Conservation (phyloP, 2,797 vertebrate genomes). For the Melanogrammus aeglefinus region DNA sequence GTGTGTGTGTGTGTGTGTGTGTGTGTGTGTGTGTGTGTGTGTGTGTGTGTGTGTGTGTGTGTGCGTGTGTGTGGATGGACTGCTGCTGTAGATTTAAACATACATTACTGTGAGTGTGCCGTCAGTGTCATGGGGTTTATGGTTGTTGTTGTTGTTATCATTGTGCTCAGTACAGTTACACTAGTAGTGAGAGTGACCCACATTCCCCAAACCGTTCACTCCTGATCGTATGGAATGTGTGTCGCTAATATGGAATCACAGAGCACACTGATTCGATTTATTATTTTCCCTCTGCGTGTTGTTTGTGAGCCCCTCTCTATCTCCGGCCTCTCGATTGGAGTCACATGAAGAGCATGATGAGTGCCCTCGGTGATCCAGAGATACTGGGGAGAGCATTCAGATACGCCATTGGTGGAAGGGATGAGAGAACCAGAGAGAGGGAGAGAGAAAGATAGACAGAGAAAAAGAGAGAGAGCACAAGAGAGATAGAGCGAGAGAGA, state of each 20-base stretch:
- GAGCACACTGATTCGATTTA: slow-evolving; percentile 32
- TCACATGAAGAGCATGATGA: slow-evolving; percentile 77
- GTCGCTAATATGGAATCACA: slow-evolving; percentile 43
- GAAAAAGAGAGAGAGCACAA: no score
- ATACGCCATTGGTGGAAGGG: slow-evolving; percentile 32
- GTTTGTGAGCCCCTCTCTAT: slow-evolving; percentile 5
- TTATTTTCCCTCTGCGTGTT: slow-evolving; percentile 19
- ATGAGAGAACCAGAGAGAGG: slow-evolving; percentile 23
- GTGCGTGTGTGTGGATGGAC: background rate
- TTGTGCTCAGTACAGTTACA: background rate
- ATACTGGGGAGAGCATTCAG: slow-evolving; percentile 54
- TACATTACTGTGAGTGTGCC: no score
- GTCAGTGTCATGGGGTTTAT: background rate
- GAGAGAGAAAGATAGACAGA: no score
- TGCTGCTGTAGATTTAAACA: no score
- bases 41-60: background rate
- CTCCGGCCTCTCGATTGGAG: slow-evolving; percentile 63
- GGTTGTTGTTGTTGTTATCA: no score
- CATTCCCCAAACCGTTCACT: slow-evolving; percentile 36
- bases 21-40: background rate
- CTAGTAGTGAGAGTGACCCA: slow-evolving; percentile 38
- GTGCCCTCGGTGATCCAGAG: slow-evolving; percentile 66
- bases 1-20: background rate
- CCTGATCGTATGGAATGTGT: slow-evolving; percentile 63
- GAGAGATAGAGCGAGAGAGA: no score